These are phyloP conservation scores for Lagocephalus sceleratus DNA, from an alignment of 2,797 vertebrate genomes.

Conservation along the genomic window DNA sequence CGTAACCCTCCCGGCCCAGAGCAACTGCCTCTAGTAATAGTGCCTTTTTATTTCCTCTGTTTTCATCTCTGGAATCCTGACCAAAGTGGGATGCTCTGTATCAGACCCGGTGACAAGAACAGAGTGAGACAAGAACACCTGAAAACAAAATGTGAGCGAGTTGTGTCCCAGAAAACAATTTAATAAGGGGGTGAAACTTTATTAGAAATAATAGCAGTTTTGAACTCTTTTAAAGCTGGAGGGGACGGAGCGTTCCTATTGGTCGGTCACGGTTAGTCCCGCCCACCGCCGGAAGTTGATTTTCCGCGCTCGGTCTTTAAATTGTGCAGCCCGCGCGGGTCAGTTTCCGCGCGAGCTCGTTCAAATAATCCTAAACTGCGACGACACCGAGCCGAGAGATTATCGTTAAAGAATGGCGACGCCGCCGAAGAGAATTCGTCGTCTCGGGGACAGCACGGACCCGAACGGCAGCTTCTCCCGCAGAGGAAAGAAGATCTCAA, in stretches of 20 bases:
- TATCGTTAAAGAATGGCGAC: conserved; percentile 40
- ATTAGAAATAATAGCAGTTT: too few relatives aligned
- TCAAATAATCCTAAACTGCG: neutral
- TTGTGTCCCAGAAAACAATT: too few relatives aligned
- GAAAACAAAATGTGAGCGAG: too few relatives aligned
- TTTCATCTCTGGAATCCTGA: neutral
- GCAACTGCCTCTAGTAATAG: too few relatives aligned
- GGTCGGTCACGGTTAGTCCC: neutral
- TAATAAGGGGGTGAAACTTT: too few relatives aligned
- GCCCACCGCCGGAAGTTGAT: conserved; percentile 14
- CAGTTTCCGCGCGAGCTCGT: too few relatives aligned
- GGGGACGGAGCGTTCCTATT: neutral
- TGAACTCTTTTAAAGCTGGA: neutral
- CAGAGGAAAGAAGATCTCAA: conserved; percentile 75
- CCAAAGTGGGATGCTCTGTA: too few relatives aligned
- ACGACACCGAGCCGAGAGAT: neutral
- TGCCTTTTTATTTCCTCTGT: neutral
- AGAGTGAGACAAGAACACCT: conserved; percentile 43
- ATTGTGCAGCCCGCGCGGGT: too few relatives aligned
- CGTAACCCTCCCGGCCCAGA: neutral
- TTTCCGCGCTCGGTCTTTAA: conserved; percentile 23
- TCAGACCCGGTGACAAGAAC: too few relatives aligned
- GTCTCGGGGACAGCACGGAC: conserved; percentile 8
- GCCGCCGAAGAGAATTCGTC: conserved; percentile 43
- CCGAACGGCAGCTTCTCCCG: conserved; percentile 71